These are phyloP conservation scores for Xanthia togata DNA, from an alignment of 2,888 invertebrate genomes.

Conservation along the genomic window DNA sequence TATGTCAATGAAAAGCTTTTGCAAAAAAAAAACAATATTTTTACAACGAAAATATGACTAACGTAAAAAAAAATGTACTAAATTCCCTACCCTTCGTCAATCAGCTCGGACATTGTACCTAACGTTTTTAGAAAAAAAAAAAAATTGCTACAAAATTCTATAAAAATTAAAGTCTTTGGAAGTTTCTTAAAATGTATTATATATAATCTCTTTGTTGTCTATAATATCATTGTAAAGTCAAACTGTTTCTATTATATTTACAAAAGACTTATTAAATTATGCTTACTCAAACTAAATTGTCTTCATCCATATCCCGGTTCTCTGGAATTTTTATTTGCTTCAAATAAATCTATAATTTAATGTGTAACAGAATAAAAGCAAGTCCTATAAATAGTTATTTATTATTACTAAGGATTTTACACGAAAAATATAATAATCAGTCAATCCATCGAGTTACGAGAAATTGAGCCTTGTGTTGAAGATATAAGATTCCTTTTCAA, in stretches of 20 bases:
- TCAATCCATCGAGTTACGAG: background rate
- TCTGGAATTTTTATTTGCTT: slow-evolving; percentile 36
- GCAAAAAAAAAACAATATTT: background rate
- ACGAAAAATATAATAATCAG: background rate
- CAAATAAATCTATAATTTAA: slow-evolving; percentile 23
- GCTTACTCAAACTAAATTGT: slow-evolving; percentile 24
- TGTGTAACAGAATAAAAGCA: slow-evolving; percentile 15
- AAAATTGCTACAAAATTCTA: background rate
- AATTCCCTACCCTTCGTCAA: background rate
- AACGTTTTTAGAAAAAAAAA: background rate
- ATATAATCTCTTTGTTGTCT: background rate
- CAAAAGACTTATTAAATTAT: background rate
- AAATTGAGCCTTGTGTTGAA: background rate
- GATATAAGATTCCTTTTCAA: slow-evolving; percentile 25
- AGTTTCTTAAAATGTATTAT: background rate
- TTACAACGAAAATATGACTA: background rate
- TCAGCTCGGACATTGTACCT: background rate
- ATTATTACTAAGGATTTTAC: slow-evolving; percentile 4
- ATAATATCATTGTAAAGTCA: slow-evolving; percentile 14
- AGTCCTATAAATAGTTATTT: background rate
- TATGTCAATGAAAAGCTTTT: background rate
- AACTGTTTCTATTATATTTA: slow-evolving; percentile 5
- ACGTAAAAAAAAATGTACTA: background rate
- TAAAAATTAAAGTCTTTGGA: background rate
- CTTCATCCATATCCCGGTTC: slow-evolving; percentile 9